Conservation (phyloP, 2,113 vertebrate genomes). For the Lontra canadensis region DNA sequence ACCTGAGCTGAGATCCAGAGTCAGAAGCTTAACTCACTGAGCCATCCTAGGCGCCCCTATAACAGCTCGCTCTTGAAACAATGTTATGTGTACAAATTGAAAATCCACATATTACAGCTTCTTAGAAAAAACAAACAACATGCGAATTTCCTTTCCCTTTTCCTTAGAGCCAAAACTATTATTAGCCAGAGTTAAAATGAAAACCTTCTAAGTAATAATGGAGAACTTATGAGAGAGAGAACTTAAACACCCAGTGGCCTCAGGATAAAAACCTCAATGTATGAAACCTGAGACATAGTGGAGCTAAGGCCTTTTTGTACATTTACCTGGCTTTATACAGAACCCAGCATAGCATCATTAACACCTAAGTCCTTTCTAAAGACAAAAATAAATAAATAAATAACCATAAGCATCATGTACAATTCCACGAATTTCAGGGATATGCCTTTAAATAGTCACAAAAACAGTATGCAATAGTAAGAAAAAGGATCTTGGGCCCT, state of each 20-base stretch:
- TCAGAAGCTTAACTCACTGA: background rate
- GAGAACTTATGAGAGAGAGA: background rate
- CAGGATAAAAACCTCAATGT: background rate
- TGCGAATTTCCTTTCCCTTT: background rate
- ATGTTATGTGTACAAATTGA: background rate
- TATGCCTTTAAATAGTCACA: background rate
- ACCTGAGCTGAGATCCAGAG: background rate
- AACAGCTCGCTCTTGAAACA: background rate
- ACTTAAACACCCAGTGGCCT: background rate
- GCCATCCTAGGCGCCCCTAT: background rate
- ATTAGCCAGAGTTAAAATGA: background rate
- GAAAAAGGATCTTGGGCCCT: background rate
- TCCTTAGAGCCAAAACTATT: background rate
- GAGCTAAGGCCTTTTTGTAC: too few relatives aligned
- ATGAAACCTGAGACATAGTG: background rate
- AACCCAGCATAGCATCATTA: accelerated
- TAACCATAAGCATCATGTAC: background rate
- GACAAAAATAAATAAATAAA: background rate
- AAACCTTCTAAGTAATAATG: background rate
- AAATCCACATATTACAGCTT: background rate
- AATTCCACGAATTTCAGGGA: background rate
- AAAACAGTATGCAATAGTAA: background rate
- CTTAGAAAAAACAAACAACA: background rate
- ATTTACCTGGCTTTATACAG: background rate
- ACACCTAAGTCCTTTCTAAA: background rate